Percentiles rank a stretch among this genome's conserved stretches.
These are phyloP conservation scores for Scaptomyza montana DNA, from an alignment of 1,140 invertebrate genomes.

Conservation along the genomic window DNA sequence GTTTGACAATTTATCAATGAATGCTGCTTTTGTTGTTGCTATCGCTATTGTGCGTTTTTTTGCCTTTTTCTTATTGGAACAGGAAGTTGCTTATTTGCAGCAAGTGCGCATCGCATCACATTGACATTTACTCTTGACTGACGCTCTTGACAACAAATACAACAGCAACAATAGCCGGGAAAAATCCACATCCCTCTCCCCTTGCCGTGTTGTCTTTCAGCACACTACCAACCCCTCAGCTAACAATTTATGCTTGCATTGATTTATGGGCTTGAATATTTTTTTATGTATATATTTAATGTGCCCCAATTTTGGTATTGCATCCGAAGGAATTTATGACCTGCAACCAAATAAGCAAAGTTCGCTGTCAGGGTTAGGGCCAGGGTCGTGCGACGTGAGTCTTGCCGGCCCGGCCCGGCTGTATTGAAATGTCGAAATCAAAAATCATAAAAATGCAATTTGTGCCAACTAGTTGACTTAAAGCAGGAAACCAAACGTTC, in stretches of 20 bases:
- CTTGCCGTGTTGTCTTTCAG: not conserved
- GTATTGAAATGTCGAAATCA: slow-evolving; percentile 70
- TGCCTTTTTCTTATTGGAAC: slow-evolving; percentile 69
- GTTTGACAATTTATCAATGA: slow-evolving; percentile 81
- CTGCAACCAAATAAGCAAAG: slow-evolving; percentile 55
- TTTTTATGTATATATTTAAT: slow-evolving; percentile 22
- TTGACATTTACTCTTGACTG: slow-evolving; percentile 67
- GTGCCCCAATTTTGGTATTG: slow-evolving; percentile 55
- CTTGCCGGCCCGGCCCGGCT: not conserved
- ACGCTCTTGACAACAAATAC: slow-evolving; percentile 32
- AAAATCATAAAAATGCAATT: slow-evolving; percentile 81
- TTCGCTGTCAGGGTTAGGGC: slow-evolving; percentile 20
- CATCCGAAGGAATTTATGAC: slow-evolving; percentile 42
- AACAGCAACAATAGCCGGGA: not conserved
- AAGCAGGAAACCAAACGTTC: not conserved
- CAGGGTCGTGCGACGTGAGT: slow-evolving; percentile 10
- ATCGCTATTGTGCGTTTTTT: slow-evolving; percentile 48
- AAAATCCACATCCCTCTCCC: not conserved
- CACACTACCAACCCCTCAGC: slow-evolving; percentile 2
- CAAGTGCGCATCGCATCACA: slow-evolving; percentile 75
- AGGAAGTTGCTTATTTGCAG: slow-evolving; percentile 78
- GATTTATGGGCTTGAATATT: slow-evolving; percentile 41
- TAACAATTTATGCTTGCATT: slow-evolving; percentile 33
- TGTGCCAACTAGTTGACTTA: slow-evolving; percentile 71
- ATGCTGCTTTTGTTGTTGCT: slow-evolving; percentile 43